A percentile compares a stretch with the other conserved stretches of the same genome.
Evolutionary conservation across 2,888 invertebrate genomes (phyloP).

Genomic region (Apeira syringaria): DNA sequence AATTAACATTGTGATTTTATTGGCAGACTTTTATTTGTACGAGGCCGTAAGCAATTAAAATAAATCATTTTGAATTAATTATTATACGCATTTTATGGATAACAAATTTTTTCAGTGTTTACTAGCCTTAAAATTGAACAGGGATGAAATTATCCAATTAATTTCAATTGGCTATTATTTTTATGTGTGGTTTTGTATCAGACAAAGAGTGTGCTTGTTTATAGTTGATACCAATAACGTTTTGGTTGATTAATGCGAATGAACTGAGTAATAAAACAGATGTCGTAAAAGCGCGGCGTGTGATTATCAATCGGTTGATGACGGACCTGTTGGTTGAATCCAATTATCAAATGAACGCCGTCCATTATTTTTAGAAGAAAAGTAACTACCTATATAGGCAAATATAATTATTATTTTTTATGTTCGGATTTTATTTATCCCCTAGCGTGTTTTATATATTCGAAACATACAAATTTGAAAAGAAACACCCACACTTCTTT

Average conservation of each 20-base stretch:
- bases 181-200: constrained; percentile 28
- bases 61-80: constrained; percentile 31
- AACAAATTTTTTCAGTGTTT: constrained; percentile 29
- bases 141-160: constrained; percentile 33
- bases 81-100: constrained; percentile 30
- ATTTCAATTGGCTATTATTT: constrained; percentile 27
- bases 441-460: too few relatives aligned
- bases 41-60: constrained; percentile 31
- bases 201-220: constrained; percentile 20
- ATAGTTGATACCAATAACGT: constrained; percentile 28
- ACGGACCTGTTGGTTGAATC: constrained; percentile 33
- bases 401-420: constrained; percentile 32
- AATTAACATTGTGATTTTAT: constrained; percentile 44
- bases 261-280: constrained; percentile 45
- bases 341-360: constrained; percentile 52
- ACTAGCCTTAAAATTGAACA: constrained; percentile 29
- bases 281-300: constrained; percentile 53
- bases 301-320: constrained; percentile 43
- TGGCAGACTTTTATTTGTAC: constrained; percentile 33
- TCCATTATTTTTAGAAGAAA: constrained; percentile 30
- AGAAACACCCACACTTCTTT: too few relatives aligned
- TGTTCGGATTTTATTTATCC: constrained; percentile 35
- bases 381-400: constrained; percentile 25
- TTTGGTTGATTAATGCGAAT: constrained; percentile 41
- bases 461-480: too few relatives aligned